phyloP scores from a whole-genome alignment of 1,140 invertebrate species.

The Gonioctena quinquepunctata region DNA sequence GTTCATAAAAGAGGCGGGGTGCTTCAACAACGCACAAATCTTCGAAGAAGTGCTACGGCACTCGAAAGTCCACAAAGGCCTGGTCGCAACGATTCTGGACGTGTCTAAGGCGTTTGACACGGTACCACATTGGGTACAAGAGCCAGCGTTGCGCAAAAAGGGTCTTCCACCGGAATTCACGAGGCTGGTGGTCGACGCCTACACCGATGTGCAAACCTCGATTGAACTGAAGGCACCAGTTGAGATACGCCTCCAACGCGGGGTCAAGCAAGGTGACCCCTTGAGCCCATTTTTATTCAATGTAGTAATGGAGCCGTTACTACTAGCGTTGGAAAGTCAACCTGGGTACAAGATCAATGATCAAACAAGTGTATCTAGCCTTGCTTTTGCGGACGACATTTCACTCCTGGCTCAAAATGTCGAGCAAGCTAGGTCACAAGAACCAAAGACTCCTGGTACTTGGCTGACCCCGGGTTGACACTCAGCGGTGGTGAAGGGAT shows the following conservation, averaged over 20 bases:
- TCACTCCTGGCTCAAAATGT: slow-evolving; percentile 41
- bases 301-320: slow-evolving; percentile 52
- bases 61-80: background rate
- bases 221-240: slow-evolving; percentile 9
- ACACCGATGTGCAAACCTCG: slow-evolving; percentile 8
- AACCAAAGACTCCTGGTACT: slow-evolving; percentile 30
- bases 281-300: slow-evolving; percentile 56
- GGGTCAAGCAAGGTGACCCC: slow-evolving; percentile 55
- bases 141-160: slow-evolving; percentile 7
- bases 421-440: slow-evolving; percentile 23
- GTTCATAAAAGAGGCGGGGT: slow-evolving; percentile 29
- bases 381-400: slow-evolving; percentile 56
- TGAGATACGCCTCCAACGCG: slow-evolving; percentile 27
- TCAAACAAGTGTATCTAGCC: slow-evolving; percentile 23
- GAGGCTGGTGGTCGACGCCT: background rate
- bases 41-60: slow-evolving; percentile 15
- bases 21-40: slow-evolving; percentile 28
- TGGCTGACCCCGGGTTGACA: slow-evolving; percentile 30
- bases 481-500: slow-evolving; percentile 22
- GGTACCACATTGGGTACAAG: slow-evolving; percentile 36
- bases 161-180: slow-evolving; percentile 34
- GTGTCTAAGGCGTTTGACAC: slow-evolving; percentile 51
- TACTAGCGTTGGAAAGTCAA: slow-evolving; percentile 23
- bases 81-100: slow-evolving; percentile 30
- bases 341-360: background rate